A percentile compares a stretch with the other conserved stretches of the same genome.
These are phyloP conservation scores for Chrysolina oricalcia DNA, from an alignment of 2,888 invertebrate genomes.

Conservation along the genomic window DNA sequence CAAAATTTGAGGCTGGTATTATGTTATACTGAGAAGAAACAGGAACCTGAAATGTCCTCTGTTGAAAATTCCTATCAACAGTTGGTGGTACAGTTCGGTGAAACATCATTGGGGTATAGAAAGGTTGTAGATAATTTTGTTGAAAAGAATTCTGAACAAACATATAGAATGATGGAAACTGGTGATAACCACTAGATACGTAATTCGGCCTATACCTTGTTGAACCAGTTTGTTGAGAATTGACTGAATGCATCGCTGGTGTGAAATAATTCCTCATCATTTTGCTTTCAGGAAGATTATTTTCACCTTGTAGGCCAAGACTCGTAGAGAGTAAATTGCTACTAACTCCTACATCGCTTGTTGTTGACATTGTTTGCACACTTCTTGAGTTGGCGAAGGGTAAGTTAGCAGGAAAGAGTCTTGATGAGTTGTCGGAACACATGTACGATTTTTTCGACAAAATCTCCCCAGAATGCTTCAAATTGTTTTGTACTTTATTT, in stretches of 20 bases:
- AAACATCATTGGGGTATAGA: constrained; percentile 46
- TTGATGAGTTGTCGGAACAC: constrained; percentile 29
- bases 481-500: constrained; percentile 34
- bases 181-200: constrained; percentile 46
- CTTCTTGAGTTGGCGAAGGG: constrained; percentile 38
- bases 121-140: constrained; percentile 49
- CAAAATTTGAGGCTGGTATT: constrained; percentile 38
- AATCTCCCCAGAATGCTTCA: constrained; percentile 30
- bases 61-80: constrained; percentile 42
- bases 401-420: constrained; percentile 35
- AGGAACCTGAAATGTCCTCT: constrained; percentile 43
- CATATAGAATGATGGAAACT: constrained; percentile 51
- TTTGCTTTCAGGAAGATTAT: constrained; percentile 32
- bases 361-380: constrained; percentile 45
- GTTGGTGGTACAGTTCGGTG: constrained; percentile 43
- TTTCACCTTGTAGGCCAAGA: constrained; percentile 30
- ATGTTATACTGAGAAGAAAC: constrained; percentile 42
- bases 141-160: constrained; percentile 49
- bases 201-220: constrained; percentile 46
- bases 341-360: constrained; percentile 41
- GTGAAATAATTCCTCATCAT: constrained; percentile 45
- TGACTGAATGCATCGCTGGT: constrained; percentile 25
- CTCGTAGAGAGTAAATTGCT: constrained; percentile 31
- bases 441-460: constrained; percentile 14
- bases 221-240: constrained; percentile 32